Evolutionary conservation across 2,113 vertebrate species (phyloP).

Genomic region (Paramisgurnus dabryanus): DNA sequence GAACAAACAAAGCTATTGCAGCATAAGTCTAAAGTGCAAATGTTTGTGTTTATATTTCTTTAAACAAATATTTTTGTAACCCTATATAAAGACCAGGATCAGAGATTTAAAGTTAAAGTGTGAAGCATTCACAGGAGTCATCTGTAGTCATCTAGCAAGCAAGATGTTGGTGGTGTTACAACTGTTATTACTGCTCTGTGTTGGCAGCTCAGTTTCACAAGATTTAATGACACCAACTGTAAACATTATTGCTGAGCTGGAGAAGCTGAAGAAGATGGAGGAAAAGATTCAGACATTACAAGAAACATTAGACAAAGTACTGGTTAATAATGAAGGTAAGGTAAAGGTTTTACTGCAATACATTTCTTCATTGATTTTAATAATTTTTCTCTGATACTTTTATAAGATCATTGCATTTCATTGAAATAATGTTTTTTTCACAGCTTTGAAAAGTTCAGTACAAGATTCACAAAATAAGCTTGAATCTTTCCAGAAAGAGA

Average conservation of each 20-base stretch:
- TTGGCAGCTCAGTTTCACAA: neutral
- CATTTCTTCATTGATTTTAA: neutral
- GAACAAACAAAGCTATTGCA: neutral
- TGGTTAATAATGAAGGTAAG: conserved; percentile 33
- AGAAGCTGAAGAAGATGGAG: conserved; percentile 27
- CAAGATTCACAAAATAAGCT: neutral
- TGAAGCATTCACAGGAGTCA: too few relatives aligned
- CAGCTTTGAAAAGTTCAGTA: conserved; percentile 13
- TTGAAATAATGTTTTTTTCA: neutral
- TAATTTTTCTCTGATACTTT: too few relatives aligned
- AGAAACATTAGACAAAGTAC: neutral
- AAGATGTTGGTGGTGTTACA: neutral
- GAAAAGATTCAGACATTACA: conserved; percentile 8
- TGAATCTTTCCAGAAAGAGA: neutral
- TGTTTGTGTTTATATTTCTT: neutral
- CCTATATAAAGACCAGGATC: neutral
- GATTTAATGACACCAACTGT: neutral
- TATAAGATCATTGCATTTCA: too few relatives aligned
- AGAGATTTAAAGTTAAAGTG: neutral
- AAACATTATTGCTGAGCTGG: conserved; percentile 23
- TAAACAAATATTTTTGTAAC: too few relatives aligned
- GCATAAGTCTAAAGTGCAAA: conserved; percentile 17
- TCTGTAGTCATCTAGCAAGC: neutral
- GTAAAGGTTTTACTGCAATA: neutral
- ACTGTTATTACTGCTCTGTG: conserved; percentile 16